Evolutionary conservation across 2,797 vertebrate genomes (phyloP).

Genomic region (Cephalopachus bancanus): DNA sequence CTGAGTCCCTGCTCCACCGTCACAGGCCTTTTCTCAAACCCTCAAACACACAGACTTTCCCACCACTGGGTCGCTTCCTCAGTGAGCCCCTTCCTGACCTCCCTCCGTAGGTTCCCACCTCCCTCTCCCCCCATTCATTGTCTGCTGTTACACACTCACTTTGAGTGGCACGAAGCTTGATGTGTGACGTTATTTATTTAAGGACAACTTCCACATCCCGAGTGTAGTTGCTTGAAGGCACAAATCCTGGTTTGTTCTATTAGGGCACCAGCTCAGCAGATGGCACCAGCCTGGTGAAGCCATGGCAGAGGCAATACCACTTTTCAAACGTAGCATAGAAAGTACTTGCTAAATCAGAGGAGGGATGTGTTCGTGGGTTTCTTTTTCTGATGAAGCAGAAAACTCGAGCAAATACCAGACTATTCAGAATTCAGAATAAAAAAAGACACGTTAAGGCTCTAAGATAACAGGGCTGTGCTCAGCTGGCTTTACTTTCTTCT

Average conservation of each 20-base stretch:
- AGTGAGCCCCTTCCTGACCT: not conserved
- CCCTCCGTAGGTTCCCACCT: not conserved
- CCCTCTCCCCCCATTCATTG: not conserved
- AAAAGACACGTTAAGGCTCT: not conserved
- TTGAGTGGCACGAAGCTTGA: too few relatives aligned
- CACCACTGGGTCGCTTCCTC: not conserved
- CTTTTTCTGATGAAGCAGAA: conserved; percentile 41
- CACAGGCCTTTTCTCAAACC: not conserved
- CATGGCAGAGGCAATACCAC: not conserved
- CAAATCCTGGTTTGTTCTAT: not conserved
- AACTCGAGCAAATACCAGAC: not conserved
- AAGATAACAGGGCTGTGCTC: not conserved
- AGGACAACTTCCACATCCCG: not conserved
- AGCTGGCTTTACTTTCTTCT: not conserved
- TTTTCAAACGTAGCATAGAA: not conserved
- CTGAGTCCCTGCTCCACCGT: not conserved
- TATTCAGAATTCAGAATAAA: not conserved
- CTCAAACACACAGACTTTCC: not conserved
- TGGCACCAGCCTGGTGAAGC: not conserved
- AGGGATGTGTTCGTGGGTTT: not conserved
- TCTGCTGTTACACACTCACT: not conserved
- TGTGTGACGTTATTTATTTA: not conserved
- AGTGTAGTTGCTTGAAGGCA: not conserved
- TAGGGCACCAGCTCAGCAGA: not conserved
- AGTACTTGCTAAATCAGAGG: too few relatives aligned